Percentiles rank a stretch among this genome's conserved stretches.
phyloP scores from a whole-genome alignment of 2,113 vertebrate species.

The Festucalex cinctus region DNA sequence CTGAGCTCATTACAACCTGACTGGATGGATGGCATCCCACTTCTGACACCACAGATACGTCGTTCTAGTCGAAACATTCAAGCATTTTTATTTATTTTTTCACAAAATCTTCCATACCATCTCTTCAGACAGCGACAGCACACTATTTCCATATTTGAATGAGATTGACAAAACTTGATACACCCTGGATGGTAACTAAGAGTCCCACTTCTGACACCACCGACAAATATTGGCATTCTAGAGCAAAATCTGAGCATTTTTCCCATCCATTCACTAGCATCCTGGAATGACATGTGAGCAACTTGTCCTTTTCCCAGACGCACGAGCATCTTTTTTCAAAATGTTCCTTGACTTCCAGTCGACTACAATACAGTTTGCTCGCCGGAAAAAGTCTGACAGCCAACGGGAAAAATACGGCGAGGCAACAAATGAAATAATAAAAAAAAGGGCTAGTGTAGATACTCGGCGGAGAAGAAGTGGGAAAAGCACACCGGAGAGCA shows the following conservation, averaged over 20 bases:
- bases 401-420: conserved; percentile 11
- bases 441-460: background rate
- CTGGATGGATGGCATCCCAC: no score
- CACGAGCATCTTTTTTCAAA: background rate
- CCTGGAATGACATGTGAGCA: background rate
- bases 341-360: conserved; percentile 13
- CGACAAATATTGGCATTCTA: background rate
- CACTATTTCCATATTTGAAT: no score
- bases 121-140: background rate
- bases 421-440: conserved; percentile 14
- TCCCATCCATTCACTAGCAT: background rate
- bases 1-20: no score
- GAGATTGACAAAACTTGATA: no score
- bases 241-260: background rate
- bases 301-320: conserved; percentile 7
- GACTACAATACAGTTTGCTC: conserved; percentile 6
- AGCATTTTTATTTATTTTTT: background rate
- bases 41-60: no score
- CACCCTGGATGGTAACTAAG: no score
- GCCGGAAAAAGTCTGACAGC: conserved; percentile 23
- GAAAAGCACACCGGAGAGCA: conserved; percentile 33
- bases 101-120: background rate
- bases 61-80: background rate
- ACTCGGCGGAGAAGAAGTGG: conserved; percentile 8
- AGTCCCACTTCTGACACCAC: no score